Evolutionary conservation across 2,888 invertebrate genomes (phyloP), one percentile per base, ranked within the genome.

Genomic region (Agriopis leucophaearia): DNA sequence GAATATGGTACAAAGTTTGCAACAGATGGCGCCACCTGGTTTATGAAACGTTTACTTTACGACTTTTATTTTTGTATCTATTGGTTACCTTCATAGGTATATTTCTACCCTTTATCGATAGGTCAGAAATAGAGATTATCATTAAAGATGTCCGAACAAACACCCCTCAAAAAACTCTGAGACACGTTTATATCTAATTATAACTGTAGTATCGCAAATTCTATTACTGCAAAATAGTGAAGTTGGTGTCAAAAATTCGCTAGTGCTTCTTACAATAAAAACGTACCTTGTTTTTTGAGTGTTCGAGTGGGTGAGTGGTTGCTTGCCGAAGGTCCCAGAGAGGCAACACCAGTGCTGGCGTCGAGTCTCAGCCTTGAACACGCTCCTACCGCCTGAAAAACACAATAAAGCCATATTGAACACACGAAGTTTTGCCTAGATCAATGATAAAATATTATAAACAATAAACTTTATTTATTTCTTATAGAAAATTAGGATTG

Each of bases 401-500:
- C 57, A 72, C 73, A 81, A 81, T 64, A 82, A 78, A 77, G 76
- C 68, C 65, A 70, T 61, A 71, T 77, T 79, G 66, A 77, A 79
- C 60, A 64, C 76, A 73, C 70, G 66, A 77, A 59, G n/a, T 45
- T 66, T 67, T 60, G 67, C 44, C 8, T 61, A 68, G 62, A 78
- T 76, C 74, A 79, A 80, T 76, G 63, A 77, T 65, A 58, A 74
- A 74, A 79, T 78, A 79, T 76, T 72, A 74, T 72, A 76, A 76
- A 74, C 73, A 75, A 76, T 81, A 70, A 80, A 79, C 67, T 69
- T 78, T 77, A 80, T 78, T 79, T 78, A 77, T 78, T 80, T 78
- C 71, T 76, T 77, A 78, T 79, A 80, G 81, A 82, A 84, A 83
- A 84, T 81, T 79, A 79, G 75, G 74, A 76, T 75, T 78, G 73